phyloP scores from a whole-genome alignment of 2,797 vertebrate genomes.

The Anisognathus igniventris region DNA sequence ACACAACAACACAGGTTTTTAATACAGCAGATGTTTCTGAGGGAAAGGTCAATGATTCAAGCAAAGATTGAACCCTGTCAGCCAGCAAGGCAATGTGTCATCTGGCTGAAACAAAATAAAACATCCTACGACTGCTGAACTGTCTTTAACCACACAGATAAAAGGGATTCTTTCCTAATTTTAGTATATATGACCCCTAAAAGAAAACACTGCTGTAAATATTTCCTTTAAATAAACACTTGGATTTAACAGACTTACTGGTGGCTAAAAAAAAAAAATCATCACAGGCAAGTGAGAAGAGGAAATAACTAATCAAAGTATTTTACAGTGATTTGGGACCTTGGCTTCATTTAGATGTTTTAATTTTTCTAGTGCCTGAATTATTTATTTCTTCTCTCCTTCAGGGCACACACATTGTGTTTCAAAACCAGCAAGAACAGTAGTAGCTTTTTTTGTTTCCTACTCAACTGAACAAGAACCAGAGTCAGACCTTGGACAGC shows the following conservation, averaged over 20 bases:
- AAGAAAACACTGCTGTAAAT: neutral
- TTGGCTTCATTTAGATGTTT: neutral
- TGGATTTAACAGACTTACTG: neutral
- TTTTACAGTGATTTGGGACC: neutral
- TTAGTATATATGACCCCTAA: neutral
- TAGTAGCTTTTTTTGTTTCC: neutral
- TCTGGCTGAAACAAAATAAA: neutral
- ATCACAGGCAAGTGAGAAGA: neutral
- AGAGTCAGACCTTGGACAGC: neutral
- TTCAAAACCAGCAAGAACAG: neutral
- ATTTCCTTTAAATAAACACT: neutral
- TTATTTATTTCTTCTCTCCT: conserved; percentile 6
- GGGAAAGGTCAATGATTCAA: neutral
- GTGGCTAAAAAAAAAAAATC: neutral
- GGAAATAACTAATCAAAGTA: neutral
- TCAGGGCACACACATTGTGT: neutral
- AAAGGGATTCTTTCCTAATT: neutral
- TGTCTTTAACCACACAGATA: neutral
- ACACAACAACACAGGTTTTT: neutral
- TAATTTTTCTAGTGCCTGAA: neutral
- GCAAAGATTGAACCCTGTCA: neutral
- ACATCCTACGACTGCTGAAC: neutral
- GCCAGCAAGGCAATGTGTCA: neutral
- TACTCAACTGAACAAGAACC: neutral
- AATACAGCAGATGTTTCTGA: neutral